Evolutionary conservation across 2,113 vertebrate genomes (phyloP).

Genomic region (Alectura lathami): DNA sequence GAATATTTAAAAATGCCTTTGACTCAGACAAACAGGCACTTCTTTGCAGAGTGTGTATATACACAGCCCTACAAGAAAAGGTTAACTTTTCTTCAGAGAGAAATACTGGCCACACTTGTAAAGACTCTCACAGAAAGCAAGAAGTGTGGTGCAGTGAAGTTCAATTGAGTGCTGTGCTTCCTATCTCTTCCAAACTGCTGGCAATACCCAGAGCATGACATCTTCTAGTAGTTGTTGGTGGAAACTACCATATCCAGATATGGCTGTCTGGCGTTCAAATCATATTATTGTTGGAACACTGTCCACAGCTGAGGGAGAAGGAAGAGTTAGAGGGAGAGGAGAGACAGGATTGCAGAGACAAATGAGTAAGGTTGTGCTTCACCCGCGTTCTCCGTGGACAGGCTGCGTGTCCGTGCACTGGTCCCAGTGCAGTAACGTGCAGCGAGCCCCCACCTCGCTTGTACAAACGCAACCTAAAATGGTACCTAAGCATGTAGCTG

Average conservation of each 20-base stretch:
- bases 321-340: not conserved
- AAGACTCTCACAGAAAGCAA: not conserved
- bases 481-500: not conserved
- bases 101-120: not conserved
- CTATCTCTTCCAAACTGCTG: not conserved
- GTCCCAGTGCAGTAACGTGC: not conserved
- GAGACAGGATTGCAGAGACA: not conserved
- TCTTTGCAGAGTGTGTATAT: not conserved
- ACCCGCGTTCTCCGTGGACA: not conserved
- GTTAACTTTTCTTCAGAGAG: not conserved
- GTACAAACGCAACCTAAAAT: not conserved
- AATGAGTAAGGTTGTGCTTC: not conserved
- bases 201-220: not conserved
- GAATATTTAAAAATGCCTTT: not conserved
- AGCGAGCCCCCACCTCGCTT: not conserved
- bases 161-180: not conserved
- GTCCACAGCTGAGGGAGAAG: not conserved
- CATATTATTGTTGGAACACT: not conserved
- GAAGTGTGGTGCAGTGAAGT: not conserved
- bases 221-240: not conserved
- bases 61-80: not conserved
- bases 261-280: not conserved
- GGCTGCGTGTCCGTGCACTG: too few species aligned
- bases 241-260: not conserved
- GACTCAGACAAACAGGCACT: not conserved